Conservation (phyloP, 2,888 invertebrate species). For the Drosophila neotestacea region DNA sequence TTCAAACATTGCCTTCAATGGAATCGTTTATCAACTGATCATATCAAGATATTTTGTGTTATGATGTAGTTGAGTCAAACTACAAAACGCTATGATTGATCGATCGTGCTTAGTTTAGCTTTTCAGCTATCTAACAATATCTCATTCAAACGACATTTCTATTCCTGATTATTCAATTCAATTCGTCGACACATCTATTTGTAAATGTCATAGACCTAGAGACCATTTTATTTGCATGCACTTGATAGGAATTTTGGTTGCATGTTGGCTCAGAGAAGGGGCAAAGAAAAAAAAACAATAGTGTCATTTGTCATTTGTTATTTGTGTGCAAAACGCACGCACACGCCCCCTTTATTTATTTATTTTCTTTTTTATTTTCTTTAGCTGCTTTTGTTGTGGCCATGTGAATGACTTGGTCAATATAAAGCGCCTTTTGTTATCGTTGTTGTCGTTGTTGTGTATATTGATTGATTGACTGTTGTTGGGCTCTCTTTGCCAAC, state of each 20-base stretch:
- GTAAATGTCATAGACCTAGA: constrained; percentile 26
- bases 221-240: constrained; percentile 36
- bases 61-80: no score
- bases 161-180: constrained; percentile 32
- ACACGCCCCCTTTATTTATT: constrained; percentile 46
- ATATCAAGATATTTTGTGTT: no score
- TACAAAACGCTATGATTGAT: not conserved
- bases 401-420: constrained; percentile 58
- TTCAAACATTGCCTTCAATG: no score
- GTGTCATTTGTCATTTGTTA: constrained; percentile 30
- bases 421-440: constrained; percentile 34
- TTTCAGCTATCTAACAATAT: not conserved
- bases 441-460: constrained; percentile 8
- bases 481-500: constrained; percentile 9
- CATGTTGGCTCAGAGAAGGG: constrained; percentile 37
- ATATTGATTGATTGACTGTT: constrained; percentile 35
- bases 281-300: constrained; percentile 6
- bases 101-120: not conserved
- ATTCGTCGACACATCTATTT: constrained; percentile 4
- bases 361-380: not conserved
- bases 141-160: constrained; percentile 18
- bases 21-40: no score
- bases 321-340: constrained; percentile 24
- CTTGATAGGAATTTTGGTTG: constrained; percentile 41
- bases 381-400: constrained; percentile 25